Base-by-base conservation (phyloP, 2,888 invertebrate genomes). In the Ariolimax columbianus region DNA sequence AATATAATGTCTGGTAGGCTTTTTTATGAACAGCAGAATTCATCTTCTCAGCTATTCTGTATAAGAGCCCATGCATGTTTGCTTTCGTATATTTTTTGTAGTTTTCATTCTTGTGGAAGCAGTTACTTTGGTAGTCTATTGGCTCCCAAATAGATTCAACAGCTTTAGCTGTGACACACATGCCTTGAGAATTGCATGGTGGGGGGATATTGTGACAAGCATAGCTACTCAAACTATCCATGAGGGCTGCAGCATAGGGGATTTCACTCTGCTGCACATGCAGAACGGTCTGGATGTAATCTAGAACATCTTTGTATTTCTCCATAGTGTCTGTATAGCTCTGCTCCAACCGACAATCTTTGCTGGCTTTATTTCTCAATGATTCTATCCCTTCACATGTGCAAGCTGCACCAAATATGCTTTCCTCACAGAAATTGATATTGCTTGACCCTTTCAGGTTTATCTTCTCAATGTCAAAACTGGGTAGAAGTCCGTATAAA, bases 201-300 rank as follows among this genome's bases (percentile, higher is more conserved):
- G 98, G 93, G 0, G 96, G 95, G 0, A 96, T 96, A 81, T 96
- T 96, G 91, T 98, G 98, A 91, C 98, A 98, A 86, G 97, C 96
- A 91, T 97, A 97, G 0, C 97, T 96, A 70, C 98, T 94, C 14
- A 98, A 94, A 0, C 97, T 97, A 93, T 98, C 98, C 87, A 97
- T 95, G 0, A 97, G 95, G 0, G 96, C 95, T 86, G 96, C 96
- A 0, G 97, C 96, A 72, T 87, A 89, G 0, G 91, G 89, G 19
- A 94, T 9, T 7, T 78, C 66, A 7, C 47, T 40, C 19, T 0
- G 40, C 30, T 55, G 30, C 1, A 84, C 9, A 51, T 55, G 33
- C 3, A 84, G n/a, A 36, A 84, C 80, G 26, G 14, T 36, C 19
- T 43, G n/a, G 1, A 84, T 30, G 30, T 84, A 63, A 23, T n/a